These are phyloP conservation scores for Mormyrus proboscirostris DNA, from an alignment of 2,797 vertebrate genomes.

Conservation along the genomic window DNA sequence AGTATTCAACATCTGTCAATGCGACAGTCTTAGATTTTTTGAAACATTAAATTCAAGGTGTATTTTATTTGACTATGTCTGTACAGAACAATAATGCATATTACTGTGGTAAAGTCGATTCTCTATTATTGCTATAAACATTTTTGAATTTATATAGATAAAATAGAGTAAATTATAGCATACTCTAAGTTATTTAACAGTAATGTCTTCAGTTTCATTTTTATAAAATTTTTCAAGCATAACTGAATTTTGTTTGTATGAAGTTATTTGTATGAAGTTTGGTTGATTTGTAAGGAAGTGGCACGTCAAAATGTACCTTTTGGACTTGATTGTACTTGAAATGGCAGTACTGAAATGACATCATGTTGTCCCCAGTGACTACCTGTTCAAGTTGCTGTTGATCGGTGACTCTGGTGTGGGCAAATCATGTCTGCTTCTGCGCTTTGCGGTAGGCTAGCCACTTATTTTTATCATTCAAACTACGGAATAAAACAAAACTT, in stretches of 20 bases:
- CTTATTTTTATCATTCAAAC: background rate
- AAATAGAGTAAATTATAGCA: background rate
- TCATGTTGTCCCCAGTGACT: conserved; percentile 53
- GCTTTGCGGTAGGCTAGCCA: conserved; percentile 61
- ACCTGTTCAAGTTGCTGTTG: conserved; percentile 70
- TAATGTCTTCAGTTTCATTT: background rate
- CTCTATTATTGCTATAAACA: background rate
- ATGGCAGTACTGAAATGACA: conserved; percentile 11
- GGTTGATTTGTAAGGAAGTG: background rate
- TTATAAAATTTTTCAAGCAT: background rate
- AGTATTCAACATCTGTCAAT: conserved; percentile 41
- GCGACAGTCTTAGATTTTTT: background rate
- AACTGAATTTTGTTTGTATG: background rate
- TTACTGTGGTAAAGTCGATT: background rate
- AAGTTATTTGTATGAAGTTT: background rate
- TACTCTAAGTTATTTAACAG: background rate
- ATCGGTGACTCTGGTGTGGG: conserved; percentile 73
- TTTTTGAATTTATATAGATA: background rate
- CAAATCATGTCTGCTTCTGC: conserved; percentile 69
- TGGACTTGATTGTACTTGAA: conserved; percentile 6
- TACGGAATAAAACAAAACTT: background rate
- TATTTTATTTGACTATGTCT: background rate
- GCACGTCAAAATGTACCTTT: background rate
- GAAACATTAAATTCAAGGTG: background rate
- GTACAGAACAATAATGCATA: background rate